A percentile compares a stretch with the other conserved stretches of the same genome.
These are phyloP conservation scores for Pterocles orientalis DNA, from an alignment of 2,113 vertebrate genomes.

Conservation along the genomic window DNA sequence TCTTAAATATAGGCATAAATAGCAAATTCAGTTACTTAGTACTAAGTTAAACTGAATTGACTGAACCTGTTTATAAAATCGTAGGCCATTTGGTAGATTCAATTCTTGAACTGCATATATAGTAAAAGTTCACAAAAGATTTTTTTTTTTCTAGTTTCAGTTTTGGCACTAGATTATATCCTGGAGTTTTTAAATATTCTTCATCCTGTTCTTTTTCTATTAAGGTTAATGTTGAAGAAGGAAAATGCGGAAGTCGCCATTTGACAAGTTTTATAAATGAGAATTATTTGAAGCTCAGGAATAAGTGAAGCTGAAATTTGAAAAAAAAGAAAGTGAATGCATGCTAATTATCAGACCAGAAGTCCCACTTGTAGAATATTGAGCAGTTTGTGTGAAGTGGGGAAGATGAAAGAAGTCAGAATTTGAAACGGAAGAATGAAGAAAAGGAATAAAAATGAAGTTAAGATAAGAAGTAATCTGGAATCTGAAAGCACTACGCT, in stretches of 20 bases:
- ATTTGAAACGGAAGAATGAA: conserved; percentile 99
- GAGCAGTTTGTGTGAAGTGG: conserved; percentile 96
- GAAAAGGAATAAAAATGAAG: conserved; percentile 99
- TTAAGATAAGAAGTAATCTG: conserved; percentile 99
- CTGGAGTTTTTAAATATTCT: conserved; percentile 94
- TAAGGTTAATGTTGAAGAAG: conserved; percentile 99
- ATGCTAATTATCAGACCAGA: conserved; percentile 98
- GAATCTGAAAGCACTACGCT: conserved; percentile 97
- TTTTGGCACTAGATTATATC: conserved; percentile 86
- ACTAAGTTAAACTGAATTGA: conserved; percentile 48
- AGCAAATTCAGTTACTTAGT: conserved; percentile 50
- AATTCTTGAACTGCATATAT: conserved; percentile 77
- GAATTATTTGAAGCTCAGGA: conserved; percentile 97
- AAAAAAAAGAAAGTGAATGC: conserved; percentile 93
- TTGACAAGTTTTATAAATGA: conserved; percentile 96
- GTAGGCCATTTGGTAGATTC: conserved; percentile 63
- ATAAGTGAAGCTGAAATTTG: conserved; percentile 98
- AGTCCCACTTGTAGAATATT: conserved; percentile 97
- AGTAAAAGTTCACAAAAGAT: conserved; percentile 68
- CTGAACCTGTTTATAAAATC: conserved; percentile 58
- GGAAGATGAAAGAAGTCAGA: conserved; percentile 99
- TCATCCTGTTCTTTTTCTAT: conserved; percentile 99
- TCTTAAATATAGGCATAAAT: conserved; percentile 70
- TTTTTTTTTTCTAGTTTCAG: conserved; percentile 83
- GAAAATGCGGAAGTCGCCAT: conserved; percentile 98